Base-by-base conservation (phyloP, 2,888 invertebrate genomes). In the Pomacea canaliculata region DNA sequence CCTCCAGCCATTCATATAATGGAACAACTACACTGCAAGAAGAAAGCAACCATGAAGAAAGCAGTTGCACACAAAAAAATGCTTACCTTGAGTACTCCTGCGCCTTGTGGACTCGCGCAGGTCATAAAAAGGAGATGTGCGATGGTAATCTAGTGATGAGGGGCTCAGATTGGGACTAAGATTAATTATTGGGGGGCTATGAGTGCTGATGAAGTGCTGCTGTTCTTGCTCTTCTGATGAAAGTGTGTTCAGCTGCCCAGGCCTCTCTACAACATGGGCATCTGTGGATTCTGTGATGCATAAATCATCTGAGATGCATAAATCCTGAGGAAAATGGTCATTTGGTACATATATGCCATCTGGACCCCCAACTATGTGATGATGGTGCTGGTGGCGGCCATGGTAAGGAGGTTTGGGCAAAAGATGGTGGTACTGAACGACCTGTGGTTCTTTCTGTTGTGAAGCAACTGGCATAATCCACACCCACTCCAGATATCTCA, bases 111-210 rank as follows among this genome's bases (percentile, higher is more conserved):
- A 84, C 76, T 89, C 90, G 60, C 89, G 81, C 68, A 90, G 81
- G 71, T 89, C 89, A 80, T 89, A 89, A 77, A 85, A 83, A n/a
- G 89, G 89, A 12, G 89, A 89, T n/a, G 83, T 85, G 46, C 88
- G 78, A 72, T 87, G 88, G 56, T 83, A 83, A 49, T 87, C 89
- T 59, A 77, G 71, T 8, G 78, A 79, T 7, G 79, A 71, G 7
- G 82, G 82, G 56, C 82, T 82, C 18, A 82, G 70, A 76, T 87
- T 88, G 23, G 90, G 90, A 81, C 89, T 89, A 16, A 90, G 82
- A 78, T 90, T 90, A 56, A 90, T 80, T 27, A 90, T 85, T n/a
- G 90, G 90, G 18, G 90, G 90, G 81, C 89, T 89, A 81, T 88
- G 88, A 5, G 90, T 89, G 78, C 88, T 89, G 80, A 90, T 89